These are phyloP conservation scores for Heliornis fulica DNA, from an alignment of 2,113 vertebrate genomes.

Conservation along the genomic window DNA sequence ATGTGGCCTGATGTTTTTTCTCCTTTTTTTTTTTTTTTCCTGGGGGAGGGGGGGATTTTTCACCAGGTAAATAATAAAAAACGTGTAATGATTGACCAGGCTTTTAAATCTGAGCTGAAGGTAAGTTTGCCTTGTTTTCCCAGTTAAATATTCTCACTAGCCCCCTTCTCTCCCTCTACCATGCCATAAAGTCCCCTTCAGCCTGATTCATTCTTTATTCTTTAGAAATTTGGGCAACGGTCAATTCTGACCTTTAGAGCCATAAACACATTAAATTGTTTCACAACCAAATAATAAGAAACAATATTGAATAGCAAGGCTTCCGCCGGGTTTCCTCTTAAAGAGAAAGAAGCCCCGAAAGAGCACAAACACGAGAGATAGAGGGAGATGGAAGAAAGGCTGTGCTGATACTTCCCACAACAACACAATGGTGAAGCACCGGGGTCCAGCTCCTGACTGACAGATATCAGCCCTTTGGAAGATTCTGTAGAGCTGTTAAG, in stretches of 20 bases:
- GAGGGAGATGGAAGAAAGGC: background rate
- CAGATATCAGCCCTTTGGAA: background rate
- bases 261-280: constrained; percentile 59
- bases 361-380: background rate
- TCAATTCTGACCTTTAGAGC: constrained; percentile 56
- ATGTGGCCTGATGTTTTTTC: too few species aligned
- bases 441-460: background rate
- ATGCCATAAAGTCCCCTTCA: constrained; percentile 5
- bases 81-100: constrained; percentile 74
- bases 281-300: constrained; percentile 49
- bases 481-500: background rate
- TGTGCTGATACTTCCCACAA: fast-evolving
- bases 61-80: constrained; percentile 78
- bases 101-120: constrained; percentile 63
- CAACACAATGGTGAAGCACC: fast-evolving
- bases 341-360: constrained; percentile 41
- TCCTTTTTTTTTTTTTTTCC: too few species aligned
- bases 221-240: constrained; percentile 42
- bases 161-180: constrained; percentile 22
- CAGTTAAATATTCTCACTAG: constrained; percentile 51
- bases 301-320: constrained; percentile 45
- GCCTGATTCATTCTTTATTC: constrained; percentile 41
- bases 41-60: constrained; percentile 55
- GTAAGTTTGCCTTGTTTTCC: constrained; percentile 58
- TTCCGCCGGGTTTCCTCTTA: constrained; percentile 13